Evolutionary conservation across 2,113 vertebrate genomes (phyloP), one percentile per base, ranked within the genome.

Genomic region (Pygoscelis antarcticus): DNA sequence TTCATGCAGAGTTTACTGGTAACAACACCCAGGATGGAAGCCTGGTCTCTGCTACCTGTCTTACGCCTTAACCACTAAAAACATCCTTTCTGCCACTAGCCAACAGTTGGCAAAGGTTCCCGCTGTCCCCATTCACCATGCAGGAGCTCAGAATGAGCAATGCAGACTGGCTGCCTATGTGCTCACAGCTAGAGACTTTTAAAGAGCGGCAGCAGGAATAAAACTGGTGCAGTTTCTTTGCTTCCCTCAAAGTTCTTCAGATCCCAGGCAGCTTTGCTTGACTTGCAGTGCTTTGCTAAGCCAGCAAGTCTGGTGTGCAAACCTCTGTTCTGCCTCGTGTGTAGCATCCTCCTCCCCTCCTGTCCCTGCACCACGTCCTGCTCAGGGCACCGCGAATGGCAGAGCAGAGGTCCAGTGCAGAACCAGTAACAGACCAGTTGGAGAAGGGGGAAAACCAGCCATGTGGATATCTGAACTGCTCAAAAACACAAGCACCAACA

Each of bases 1-100:
- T 97, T 96, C 96, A 88, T 71, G 87, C 55, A 77, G 71, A 71
- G 78, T 94, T 95, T 97, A 94, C 93, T 86, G 94, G 87, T 75
- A 85, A 90, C 89, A 90, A 95, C 40, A 1, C 94, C 87, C 68
- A 68, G 86, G 78, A 82, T 92, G 54, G 83, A 96, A 95, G 30
- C 75, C 71, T 83, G 60, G 52, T 83, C 89, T 96, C 68, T 96
- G 68, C 95, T 93, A 86, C 94, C 87, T 88, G 64, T 93, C 79
- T 97, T 91, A 88, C 2, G 0, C 64, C 68, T 91, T 93, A 96
- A 96, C 71, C 91, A 88, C 87, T 92, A 55, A 80, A 96, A 93
- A 94, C 89, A 95, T 88, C 89, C 87, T 96, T 77, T 86, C 88
- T 94, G 40, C 55, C 47, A 55, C 42, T 82, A 80, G 51, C 71